Evolutionary conservation across 2,888 invertebrate genomes (phyloP).

Genomic region (Caenorhabditis macrosperma): DNA sequence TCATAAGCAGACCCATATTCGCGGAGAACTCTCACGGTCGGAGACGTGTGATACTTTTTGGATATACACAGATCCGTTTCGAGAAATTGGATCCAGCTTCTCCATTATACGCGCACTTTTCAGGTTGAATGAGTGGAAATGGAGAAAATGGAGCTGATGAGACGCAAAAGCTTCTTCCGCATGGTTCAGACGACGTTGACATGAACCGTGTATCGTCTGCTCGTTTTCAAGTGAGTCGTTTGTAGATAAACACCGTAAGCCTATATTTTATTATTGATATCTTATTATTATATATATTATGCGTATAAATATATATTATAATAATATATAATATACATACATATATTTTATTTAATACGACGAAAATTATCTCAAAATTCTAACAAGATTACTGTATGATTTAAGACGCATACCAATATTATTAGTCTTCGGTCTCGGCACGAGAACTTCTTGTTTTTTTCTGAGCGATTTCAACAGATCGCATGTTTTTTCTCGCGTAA

Average conservation of each 20-base stretch:
- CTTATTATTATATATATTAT: too few relatives aligned
- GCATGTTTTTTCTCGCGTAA: neutral
- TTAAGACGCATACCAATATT: too few relatives aligned
- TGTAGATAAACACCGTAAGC: too few relatives aligned
- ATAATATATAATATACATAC: too few relatives aligned
- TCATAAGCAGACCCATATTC: neutral
- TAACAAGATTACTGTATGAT: too few relatives aligned
- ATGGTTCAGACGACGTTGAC: neutral
- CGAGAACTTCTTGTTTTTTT: neutral
- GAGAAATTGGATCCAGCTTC: constrained; percentile 24
- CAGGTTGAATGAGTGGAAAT: constrained; percentile 38
- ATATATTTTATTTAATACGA: too few relatives aligned
- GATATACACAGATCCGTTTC: neutral
- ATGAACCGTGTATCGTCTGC: constrained; percentile 52
- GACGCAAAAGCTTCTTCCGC: constrained; percentile 41
- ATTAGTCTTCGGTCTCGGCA: too few relatives aligned
- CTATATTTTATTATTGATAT: too few relatives aligned
- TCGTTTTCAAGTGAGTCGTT: constrained; percentile 50
- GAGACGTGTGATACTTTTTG: neutral
- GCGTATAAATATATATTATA: too few relatives aligned
- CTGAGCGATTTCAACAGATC: neutral
- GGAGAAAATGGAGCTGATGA: constrained; percentile 44
- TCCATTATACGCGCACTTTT: neutral
- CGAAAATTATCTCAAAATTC: too few relatives aligned
- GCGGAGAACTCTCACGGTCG: neutral